Percentiles rank a stretch among this genome's conserved stretches.
Conservation (phyloP, 2,888 invertebrate species). For the Anaspis maculata region DNA sequence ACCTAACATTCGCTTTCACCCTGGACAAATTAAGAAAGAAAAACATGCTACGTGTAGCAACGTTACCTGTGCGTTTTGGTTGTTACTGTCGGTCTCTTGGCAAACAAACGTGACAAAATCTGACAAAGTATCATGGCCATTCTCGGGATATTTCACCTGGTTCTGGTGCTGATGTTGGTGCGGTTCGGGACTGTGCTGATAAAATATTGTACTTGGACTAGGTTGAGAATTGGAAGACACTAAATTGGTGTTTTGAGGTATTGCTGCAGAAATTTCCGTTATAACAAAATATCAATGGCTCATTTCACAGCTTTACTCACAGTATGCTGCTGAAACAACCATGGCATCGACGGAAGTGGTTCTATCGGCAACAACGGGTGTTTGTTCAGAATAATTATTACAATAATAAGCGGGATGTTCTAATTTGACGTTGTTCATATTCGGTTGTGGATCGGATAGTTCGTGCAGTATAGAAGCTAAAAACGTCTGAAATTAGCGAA, state of each 20-base stretch:
- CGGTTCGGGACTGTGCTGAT: conserved; percentile 47
- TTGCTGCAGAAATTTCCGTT: too few relatives aligned
- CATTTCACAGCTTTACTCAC: too few relatives aligned
- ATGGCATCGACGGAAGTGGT: conserved; percentile 47
- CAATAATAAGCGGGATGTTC: conserved; percentile 77
- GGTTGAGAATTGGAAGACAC: conserved; percentile 48
- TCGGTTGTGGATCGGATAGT: conserved; percentile 61
- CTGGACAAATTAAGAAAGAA: neutral
- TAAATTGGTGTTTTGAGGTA: conserved; percentile 45
- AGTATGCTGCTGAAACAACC: conserved; percentile 70
- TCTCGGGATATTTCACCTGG: conserved; percentile 66
- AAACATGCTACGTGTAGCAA: neutral
- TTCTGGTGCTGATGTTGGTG: conserved; percentile 47
- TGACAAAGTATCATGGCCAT: conserved; percentile 83
- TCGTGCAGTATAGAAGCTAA: conserved; percentile 93
- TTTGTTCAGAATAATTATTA: conserved; percentile 69
- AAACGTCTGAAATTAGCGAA: conserved; percentile 32
- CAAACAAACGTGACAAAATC: conserved; percentile 97
- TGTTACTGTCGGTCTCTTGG: conserved; percentile 79
- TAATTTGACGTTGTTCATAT: conserved; percentile 67
- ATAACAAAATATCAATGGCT: conserved; percentile 1
- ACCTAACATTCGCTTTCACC: too few relatives aligned
- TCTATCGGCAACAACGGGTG: conserved; percentile 47
- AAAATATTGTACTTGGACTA: conserved; percentile 49
- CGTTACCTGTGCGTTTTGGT: conserved; percentile 69